These are phyloP conservation scores for Palythoa caribaeorum DNA, from an alignment of 92 coral and sea anemone species.

Conservation along the genomic window DNA sequence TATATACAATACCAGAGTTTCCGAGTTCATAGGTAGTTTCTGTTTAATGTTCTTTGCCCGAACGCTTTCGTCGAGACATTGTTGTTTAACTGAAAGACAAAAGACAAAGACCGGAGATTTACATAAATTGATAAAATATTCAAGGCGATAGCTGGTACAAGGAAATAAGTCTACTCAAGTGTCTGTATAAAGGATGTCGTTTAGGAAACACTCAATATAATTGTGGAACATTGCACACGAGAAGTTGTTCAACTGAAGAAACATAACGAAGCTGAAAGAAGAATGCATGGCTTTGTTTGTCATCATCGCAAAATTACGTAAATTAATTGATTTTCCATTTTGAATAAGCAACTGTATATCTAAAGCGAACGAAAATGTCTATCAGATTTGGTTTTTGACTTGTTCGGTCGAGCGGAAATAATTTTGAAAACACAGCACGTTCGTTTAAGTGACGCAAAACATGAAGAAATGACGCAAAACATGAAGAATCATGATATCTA, in stretches of 20 bases:
- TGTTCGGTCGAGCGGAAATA: too few species aligned
- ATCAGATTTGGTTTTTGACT: too few species aligned
- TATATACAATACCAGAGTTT: not conserved
- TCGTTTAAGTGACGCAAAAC: too few species aligned
- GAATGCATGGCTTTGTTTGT: not conserved
- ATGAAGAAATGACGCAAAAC: too few species aligned
- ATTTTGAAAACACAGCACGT: too few species aligned
- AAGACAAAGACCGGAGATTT: slow-evolving; percentile 33
- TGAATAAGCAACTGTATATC: not conserved
- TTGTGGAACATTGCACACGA: not conserved
- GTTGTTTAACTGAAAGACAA: slow-evolving; percentile 57
- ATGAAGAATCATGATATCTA: too few species aligned
- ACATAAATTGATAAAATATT: slow-evolving; percentile 70
- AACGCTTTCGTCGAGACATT: slow-evolving; percentile 26
- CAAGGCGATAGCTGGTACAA: slow-evolving; percentile 53
- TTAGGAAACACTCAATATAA: not conserved
- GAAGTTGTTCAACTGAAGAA: not conserved
- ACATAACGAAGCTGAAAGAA: not conserved
- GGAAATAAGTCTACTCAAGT: not conserved
- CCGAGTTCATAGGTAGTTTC: slow-evolving; percentile 25
- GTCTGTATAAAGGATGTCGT: not conserved
- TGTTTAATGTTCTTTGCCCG: not conserved
- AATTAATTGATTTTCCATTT: not conserved
- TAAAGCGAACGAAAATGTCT: not conserved
- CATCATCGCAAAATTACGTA: not conserved